Conservation (phyloP, 2,113 vertebrate species). For the Albula glossodonta region DNA sequence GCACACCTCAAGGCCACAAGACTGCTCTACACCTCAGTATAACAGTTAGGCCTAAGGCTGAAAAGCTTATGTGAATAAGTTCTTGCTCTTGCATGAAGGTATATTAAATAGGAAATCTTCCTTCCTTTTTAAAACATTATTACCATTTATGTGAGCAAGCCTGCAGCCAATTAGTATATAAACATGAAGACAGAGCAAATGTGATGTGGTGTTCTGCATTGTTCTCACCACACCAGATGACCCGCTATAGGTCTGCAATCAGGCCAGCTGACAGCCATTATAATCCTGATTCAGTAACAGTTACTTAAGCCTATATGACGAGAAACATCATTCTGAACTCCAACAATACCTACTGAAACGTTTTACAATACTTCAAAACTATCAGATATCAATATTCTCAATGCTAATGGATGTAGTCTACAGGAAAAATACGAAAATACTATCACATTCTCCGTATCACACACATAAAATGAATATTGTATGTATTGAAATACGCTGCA, state of each 20-base stretch:
- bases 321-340: background rate
- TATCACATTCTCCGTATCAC: background rate
- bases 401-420: background rate
- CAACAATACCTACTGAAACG: background rate
- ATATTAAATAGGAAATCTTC: background rate
- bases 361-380: background rate
- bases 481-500: background rate
- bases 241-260: background rate
- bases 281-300: background rate
- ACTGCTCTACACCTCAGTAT: too few species aligned
- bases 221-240: conserved; percentile 5
- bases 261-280: background rate
- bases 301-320: background rate
- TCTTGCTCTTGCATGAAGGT: background rate
- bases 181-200: background rate
- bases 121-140: too few species aligned
- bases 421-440: background rate
- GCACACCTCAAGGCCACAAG: too few species aligned
- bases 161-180: background rate
- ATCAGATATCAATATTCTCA: background rate
- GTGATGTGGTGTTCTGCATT: background rate
- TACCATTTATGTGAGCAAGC: background rate
- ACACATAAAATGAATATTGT: background rate
- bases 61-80: background rate
- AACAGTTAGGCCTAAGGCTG: too few species aligned